A percentile compares a stretch with the other conserved stretches of the same genome.
Evolutionary conservation across 2,888 invertebrate genomes (phyloP).

Genomic region (Agriopis marginaria): DNA sequence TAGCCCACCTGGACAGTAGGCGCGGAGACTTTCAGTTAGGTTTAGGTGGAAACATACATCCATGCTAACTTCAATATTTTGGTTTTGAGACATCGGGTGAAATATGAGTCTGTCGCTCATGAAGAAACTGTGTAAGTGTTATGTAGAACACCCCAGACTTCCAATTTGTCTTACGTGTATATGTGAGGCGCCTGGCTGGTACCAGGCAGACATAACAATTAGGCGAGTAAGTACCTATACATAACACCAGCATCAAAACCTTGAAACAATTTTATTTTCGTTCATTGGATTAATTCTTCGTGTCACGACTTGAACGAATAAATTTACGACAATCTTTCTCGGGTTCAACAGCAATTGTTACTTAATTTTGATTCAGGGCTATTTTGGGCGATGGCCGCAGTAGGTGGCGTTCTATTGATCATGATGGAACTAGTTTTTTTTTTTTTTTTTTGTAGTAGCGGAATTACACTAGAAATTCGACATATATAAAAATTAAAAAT

Average conservation of each 20-base stretch:
- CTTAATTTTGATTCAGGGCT: constrained; percentile 24
- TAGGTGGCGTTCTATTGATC: constrained; percentile 12
- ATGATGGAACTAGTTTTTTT: constrained; percentile 7
- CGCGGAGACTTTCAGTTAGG: no score
- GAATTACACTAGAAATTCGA: no score
- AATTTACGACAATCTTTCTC: constrained; percentile 40
- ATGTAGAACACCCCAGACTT: neutral
- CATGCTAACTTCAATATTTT: no score
- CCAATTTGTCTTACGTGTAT: constrained; percentile 5
- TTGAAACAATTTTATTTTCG: constrained; percentile 46
- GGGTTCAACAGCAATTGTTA: constrained; percentile 27
- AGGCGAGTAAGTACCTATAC: constrained; percentile 29
- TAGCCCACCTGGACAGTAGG: no score
- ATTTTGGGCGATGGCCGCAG: constrained; percentile 23
- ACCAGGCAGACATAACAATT: constrained; percentile 41
- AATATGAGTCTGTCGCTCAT: neutral
- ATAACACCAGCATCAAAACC: constrained; percentile 22
- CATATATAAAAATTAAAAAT: no score
- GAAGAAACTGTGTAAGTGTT: neutral
- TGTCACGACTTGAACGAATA: constrained; percentile 31
- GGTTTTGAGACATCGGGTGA: no score
- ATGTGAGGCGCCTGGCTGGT: constrained; percentile 23
- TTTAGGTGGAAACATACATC: no score
- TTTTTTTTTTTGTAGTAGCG: no score
- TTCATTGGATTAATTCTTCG: constrained; percentile 46